Evolutionary conservation across 2,888 invertebrate species (phyloP).

Genomic region (Monochamus alternatus): DNA sequence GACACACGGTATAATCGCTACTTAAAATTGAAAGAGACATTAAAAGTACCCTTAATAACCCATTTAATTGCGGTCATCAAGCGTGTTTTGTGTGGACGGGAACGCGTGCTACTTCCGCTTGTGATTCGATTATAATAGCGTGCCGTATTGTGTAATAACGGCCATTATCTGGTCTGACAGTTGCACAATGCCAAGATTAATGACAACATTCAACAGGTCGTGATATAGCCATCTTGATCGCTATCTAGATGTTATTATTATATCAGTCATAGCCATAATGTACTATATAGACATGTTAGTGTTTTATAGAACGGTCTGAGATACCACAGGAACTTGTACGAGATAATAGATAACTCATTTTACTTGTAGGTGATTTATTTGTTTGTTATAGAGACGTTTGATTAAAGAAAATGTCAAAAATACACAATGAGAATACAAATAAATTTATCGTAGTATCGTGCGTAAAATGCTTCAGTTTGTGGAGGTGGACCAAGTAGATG

Average conservation of each 20-base stretch:
- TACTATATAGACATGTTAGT: slow-evolving; percentile 9
- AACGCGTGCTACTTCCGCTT: slow-evolving; percentile 47
- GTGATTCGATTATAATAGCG: slow-evolving; percentile 56
- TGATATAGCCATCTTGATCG: slow-evolving; percentile 41
- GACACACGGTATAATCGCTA: neutral
- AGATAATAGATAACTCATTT: neutral
- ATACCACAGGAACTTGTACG: neutral
- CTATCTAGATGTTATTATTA: slow-evolving; percentile 40
- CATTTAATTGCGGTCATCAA: slow-evolving; percentile 37
- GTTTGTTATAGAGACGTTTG: too few species aligned
- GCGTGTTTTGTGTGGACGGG: slow-evolving; percentile 20
- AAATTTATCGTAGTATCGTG: too few species aligned
- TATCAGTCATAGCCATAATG: slow-evolving; percentile 33
- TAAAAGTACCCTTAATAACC: slow-evolving; percentile 24
- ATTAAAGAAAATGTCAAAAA: too few species aligned
- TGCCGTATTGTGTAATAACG: slow-evolving; percentile 51
- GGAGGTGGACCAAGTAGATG: too few species aligned
- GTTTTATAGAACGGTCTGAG: neutral
- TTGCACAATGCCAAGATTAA: slow-evolving; percentile 52
- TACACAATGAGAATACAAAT: too few species aligned
- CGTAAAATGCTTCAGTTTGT: too few species aligned
- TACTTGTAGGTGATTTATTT: too few species aligned
- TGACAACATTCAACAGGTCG: slow-evolving; percentile 45
- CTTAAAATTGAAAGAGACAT: neutral
- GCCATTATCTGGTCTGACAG: slow-evolving; percentile 51